phyloP scores from a whole-genome alignment of 2,888 invertebrate species.

The Drosophila kuntzei region DNA sequence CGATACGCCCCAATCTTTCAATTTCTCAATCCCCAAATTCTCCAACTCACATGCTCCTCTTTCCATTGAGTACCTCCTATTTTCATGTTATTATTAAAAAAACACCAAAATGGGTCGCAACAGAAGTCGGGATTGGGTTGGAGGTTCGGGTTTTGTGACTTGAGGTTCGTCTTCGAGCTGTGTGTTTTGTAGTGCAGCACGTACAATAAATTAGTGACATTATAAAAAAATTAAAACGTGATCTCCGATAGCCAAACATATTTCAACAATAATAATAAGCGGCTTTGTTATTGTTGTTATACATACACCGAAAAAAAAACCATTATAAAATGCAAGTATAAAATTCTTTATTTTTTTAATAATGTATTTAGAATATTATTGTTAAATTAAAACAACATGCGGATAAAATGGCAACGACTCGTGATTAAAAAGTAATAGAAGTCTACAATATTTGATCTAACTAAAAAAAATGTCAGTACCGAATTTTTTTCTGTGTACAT shows the following conservation, averaged over 20 bases:
- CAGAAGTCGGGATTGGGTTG: slow-evolving; percentile 30
- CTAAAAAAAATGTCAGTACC: no score
- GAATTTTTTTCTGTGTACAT: no score
- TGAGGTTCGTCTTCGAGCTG: slow-evolving; percentile 20
- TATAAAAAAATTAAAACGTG: slow-evolving; percentile 79
- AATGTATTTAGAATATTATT: no score
- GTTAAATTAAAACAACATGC: no score
- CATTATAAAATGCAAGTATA: no score
- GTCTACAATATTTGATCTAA: no score
- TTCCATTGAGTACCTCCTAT: slow-evolving; percentile 16
- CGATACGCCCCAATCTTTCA: slow-evolving; percentile 25
- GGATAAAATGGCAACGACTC: no score
- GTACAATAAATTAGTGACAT: slow-evolving; percentile 79
- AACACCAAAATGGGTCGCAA: slow-evolving; percentile 75
- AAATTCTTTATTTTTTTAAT: no score
- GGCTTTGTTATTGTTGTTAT: slow-evolving; percentile 43
- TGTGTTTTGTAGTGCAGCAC: slow-evolving; percentile 76
- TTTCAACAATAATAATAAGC: slow-evolving; percentile 69
- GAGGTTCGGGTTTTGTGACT: slow-evolving; percentile 22
- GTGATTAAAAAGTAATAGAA: no score
- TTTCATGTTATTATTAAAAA: slow-evolving; percentile 74
- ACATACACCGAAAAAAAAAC: no score
- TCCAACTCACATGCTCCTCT: not conserved
- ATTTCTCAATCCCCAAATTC: not conserved
- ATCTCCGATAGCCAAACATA: slow-evolving; percentile 63